Base-by-base conservation (phyloP, 1,140 invertebrate genomes). In the Drusus annulatus region DNA sequence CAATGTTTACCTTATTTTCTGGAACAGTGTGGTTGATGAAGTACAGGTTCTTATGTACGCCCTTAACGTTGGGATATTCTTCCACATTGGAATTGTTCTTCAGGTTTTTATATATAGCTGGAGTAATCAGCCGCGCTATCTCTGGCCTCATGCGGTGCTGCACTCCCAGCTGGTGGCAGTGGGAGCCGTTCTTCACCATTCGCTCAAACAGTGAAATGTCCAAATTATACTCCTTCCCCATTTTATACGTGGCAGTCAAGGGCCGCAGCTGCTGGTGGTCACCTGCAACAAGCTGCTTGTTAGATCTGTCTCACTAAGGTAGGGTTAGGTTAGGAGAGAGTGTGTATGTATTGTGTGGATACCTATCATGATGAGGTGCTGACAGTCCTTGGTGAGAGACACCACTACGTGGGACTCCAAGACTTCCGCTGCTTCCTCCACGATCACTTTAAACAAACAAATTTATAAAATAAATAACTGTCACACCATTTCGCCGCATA, bases 391-490 rank as follows among this genome's bases (percentile, higher is more conserved):
- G n/a, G 93, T 94, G 8, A 98, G 87, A 28, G 94, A 92, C 13
- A 93, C 91, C 1, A 96, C 84, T 31, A 96, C 93, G 84, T 96
- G 95, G 15, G 93, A 87, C 85, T 97, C 96, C 31, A 96, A 87
- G 10, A 96, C 93, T 90, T 97, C 95, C 1, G 95, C 96, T 0
- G 96, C 96, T 90, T 97, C 96, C 88, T 97, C 96, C 17, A 97
- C 93, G 13, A 60, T 60, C 19, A 60, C 58, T 60, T 19, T 31
- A 69, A 69, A 52, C 36, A 45, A 45, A 45, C 31, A 36, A 36
- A 3, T 28, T 28, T 28, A 6, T 28, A 28, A 28, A 28, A 28
- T 28, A 28, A 28, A 28, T 28, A 28, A 28, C 28, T 28, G 2
- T 28, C 28, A 28, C 28, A 28, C 28, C 28, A 28, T 6, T 28